These are phyloP conservation scores for Caenorhabditis zanzibari DNA, from an alignment of 2,888 invertebrate species.

Conservation along the genomic window DNA sequence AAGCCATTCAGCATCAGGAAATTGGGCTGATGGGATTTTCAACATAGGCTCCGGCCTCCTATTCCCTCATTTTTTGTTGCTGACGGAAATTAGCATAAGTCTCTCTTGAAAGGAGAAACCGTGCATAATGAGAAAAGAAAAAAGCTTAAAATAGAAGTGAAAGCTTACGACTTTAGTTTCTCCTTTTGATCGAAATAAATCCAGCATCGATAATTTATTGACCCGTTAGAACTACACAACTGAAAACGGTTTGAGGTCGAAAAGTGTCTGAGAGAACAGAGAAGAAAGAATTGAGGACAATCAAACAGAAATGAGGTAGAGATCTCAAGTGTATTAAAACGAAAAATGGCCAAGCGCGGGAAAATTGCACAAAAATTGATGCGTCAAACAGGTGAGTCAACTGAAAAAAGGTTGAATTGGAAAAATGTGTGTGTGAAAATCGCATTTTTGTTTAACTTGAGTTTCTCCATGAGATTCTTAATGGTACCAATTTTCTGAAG, in stretches of 20 bases:
- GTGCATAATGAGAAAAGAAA: conserved; percentile 18
- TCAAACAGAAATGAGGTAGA: conserved; percentile 37
- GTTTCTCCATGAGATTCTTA: conserved; percentile 25
- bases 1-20: conserved; percentile 37
- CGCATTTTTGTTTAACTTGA: neutral
- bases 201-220: conserved; percentile 65
- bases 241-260: conserved; percentile 40
- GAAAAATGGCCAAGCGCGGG: conserved; percentile 23
- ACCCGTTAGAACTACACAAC: conserved; percentile 65
- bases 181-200: conserved; percentile 66
- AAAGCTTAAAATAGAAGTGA: conserved; percentile 8
- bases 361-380: conserved; percentile 22
- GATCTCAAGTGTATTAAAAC: conserved; percentile 40
- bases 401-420: conserved; percentile 1
- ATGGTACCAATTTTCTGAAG: conserved; percentile 30
- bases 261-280: neutral
- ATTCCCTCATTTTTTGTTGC: neutral
- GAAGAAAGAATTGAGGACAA: conserved; percentile 24
- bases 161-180: conserved; percentile 57
- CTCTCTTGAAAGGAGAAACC: conserved; percentile 6
- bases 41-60: neutral
- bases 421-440: conserved; percentile 34
- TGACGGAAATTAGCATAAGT: conserved; percentile 40
- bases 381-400: conserved; percentile 46
- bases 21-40: conserved; percentile 20